Evolutionary conservation across 2,113 vertebrate species (phyloP).

Genomic region (Channa maculata): DNA sequence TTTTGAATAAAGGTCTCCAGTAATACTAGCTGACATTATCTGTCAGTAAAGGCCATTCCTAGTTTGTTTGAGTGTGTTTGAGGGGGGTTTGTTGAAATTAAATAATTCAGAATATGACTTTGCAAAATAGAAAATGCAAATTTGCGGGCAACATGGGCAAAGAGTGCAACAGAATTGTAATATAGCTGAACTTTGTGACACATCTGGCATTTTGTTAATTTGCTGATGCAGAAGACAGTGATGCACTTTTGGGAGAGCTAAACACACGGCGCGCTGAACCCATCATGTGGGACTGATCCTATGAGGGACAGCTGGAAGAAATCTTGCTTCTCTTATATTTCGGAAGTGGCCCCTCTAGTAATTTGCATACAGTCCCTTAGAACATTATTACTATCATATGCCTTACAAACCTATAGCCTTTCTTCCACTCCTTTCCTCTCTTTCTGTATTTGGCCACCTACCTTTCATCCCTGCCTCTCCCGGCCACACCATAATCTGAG

Average conservation of each 20-base stretch:
- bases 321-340: background rate
- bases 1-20: no score
- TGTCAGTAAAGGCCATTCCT: no score
- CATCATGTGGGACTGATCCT: no score
- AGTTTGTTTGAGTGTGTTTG: no score
- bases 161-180: background rate
- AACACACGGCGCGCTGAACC: no score
- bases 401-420: background rate
- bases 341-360: background rate
- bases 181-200: background rate
- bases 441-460: background rate
- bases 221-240: no score
- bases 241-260: no score
- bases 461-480: background rate
- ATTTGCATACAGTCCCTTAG: background rate
- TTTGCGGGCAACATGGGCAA: background rate
- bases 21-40: background rate
- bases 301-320: no score
- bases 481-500: constrained; percentile 34
- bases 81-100: no score
- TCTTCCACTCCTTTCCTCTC: background rate
- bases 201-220: background rate
- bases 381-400: background rate
- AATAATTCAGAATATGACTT: no score
- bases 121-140: no score